Conservation (phyloP, 1,140 invertebrate species). For the Drosophila punjabiensis region DNA sequence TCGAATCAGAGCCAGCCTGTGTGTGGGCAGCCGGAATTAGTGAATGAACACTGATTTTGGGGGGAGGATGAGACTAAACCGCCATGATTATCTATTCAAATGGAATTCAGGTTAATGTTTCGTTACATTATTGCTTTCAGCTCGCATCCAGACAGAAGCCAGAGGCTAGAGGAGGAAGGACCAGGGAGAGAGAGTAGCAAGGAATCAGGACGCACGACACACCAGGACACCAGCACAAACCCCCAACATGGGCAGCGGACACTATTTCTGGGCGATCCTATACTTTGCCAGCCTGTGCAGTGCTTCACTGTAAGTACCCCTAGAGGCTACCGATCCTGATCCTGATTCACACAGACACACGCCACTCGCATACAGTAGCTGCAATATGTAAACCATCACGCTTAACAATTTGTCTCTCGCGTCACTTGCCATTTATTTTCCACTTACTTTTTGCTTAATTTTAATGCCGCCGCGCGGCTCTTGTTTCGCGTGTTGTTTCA, state of each 20-base stretch:
- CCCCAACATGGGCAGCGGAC: constrained; percentile 80
- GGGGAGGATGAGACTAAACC: neutral
- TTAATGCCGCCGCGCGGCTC: constrained; percentile 31
- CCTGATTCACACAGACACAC: constrained; percentile 14
- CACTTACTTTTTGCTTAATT: constrained; percentile 35
- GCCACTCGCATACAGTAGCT: constrained; percentile 54
- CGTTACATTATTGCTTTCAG: constrained; percentile 9
- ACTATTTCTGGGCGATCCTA: constrained; percentile 85
- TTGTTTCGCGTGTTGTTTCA: constrained; percentile 56
- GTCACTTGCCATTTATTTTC: constrained; percentile 30
- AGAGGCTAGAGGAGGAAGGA: constrained; percentile 16
- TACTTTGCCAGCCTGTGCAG: constrained; percentile 85
- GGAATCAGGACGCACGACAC: constrained; percentile 25
- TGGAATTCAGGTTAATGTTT: constrained; percentile 9
- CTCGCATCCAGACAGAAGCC: constrained; percentile 12
- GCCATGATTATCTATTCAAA: constrained; percentile 7
- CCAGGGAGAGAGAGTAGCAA: neutral
- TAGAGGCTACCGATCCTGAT: neutral
- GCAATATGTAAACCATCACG: constrained; percentile 45
- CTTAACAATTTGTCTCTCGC: constrained; percentile 43
- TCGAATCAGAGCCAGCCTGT: constrained; percentile 6
- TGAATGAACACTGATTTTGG: constrained; percentile 26
- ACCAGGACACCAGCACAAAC: constrained; percentile 7
- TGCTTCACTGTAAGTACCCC: constrained; percentile 84
- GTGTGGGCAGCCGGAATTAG: constrained; percentile 11